phyloP scores from a whole-genome alignment of 2,888 invertebrate genomes.

The Macaria notata region DNA sequence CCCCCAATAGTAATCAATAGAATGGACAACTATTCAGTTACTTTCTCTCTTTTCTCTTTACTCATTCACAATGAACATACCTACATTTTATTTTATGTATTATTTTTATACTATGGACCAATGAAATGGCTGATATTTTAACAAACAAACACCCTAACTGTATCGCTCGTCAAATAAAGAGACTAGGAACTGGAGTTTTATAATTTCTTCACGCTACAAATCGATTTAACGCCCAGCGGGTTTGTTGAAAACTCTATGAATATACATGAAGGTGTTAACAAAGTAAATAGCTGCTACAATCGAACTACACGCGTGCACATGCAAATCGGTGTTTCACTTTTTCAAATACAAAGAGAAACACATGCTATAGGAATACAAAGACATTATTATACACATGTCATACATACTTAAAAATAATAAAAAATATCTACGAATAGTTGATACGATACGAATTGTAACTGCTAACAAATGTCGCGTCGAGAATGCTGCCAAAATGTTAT shows the following conservation, averaged over 20 bases:
- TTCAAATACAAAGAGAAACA: conserved; percentile 25
- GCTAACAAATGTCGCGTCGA: no score
- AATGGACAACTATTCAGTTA: no score
- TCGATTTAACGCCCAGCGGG: conserved; percentile 13
- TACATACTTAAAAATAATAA: no score
- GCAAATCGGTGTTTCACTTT: conserved; percentile 34
- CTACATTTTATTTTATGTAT: no score
- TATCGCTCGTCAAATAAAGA: not conserved
- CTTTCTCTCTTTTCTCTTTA: no score
- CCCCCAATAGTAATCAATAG: no score
- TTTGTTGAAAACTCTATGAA: conserved; percentile 13
- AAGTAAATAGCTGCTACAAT: conserved; percentile 20
- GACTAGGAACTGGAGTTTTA: conserved; percentile 1
- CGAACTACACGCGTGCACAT: conserved; percentile 30
- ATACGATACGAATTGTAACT: no score
- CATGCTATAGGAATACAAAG: conserved; percentile 22
- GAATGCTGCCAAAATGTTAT: no score
- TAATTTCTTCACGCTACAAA: conserved; percentile 5
- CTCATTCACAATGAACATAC: no score
- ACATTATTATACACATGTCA: conserved; percentile 11
- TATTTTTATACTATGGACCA: no score
- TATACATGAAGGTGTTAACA: conserved; percentile 15
- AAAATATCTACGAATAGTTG: conserved; percentile 9
- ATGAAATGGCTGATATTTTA: not conserved
- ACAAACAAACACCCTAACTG: not conserved